phyloP scores from a whole-genome alignment of 2,888 invertebrate species.

The Crocallis elinguaria region DNA sequence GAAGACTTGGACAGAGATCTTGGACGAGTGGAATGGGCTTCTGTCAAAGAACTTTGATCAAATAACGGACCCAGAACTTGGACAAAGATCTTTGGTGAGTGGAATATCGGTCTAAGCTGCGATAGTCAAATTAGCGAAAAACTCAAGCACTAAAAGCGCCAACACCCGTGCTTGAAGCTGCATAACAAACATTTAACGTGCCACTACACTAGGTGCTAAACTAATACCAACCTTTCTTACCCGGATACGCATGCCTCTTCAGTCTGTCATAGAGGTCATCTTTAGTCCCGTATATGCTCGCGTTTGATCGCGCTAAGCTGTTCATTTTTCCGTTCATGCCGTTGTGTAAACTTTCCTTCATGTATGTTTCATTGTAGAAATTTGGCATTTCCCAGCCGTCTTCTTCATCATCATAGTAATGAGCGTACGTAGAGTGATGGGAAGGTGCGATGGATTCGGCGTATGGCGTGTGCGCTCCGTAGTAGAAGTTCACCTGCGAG shows the following conservation, averaged over 20 bases:
- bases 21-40: too few relatives aligned
- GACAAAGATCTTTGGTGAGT: too few relatives aligned
- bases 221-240: constrained; percentile 93
- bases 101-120: too few relatives aligned
- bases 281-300: constrained; percentile 97
- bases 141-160: constrained; percentile 29
- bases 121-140: background rate
- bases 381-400: constrained; percentile 99
- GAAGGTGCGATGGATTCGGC: constrained; percentile 98
- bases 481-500: constrained; percentile 98
- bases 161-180: constrained; percentile 45
- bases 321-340: constrained; percentile 95
- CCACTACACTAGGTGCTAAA: constrained; percentile 72
- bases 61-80: too few relatives aligned
- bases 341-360: constrained; percentile 96
- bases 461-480: constrained; percentile 97
- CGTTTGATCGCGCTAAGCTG: constrained; percentile 96
- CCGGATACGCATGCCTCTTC: constrained; percentile 96
- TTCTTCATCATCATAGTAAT: constrained; percentile 97
- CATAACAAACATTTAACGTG: constrained; percentile 56
- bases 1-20: too few relatives aligned
- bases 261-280: constrained; percentile 97
- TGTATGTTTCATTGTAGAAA: constrained; percentile 97
- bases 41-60: too few relatives aligned
- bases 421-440: constrained; percentile 97